Percentiles rank a stretch among this genome's conserved stretches.
Conservation (phyloP, 2,797 vertebrate genomes). For the Peromyscus eremicus region DNA sequence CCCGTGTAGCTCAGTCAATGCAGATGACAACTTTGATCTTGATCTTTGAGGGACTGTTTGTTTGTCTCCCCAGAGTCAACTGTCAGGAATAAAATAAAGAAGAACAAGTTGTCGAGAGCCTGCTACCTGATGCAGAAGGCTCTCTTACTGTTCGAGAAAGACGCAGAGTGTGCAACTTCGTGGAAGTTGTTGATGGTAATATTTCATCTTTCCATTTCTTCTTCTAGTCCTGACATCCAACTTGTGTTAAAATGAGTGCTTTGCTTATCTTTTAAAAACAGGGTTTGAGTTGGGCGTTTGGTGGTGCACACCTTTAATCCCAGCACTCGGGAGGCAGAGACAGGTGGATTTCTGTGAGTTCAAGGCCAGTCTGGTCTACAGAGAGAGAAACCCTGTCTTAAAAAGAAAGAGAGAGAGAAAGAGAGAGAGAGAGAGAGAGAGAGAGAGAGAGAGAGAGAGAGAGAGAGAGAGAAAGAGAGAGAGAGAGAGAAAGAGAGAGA, state of each 20-base stretch:
- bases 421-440: background rate
- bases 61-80: constrained; percentile 87
- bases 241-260: constrained; percentile 13
- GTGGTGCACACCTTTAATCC: background rate
- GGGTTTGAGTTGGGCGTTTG: background rate
- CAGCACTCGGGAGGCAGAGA: background rate
- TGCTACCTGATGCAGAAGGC: constrained; percentile 95
- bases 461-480: no score
- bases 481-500: background rate
- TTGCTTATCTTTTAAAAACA: constrained; percentile 36
- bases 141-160: constrained; percentile 86
- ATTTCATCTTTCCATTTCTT: background rate
- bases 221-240: background rate
- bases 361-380: background rate
- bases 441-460: no score
- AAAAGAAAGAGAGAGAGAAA: background rate
- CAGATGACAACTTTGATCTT: constrained; percentile 35
- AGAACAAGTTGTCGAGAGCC: constrained; percentile 94
- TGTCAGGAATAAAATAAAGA: constrained; percentile 92
- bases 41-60: constrained; percentile 63
- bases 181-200: constrained; percentile 92
- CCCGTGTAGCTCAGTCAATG: background rate
- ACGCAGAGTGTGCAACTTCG: constrained; percentile 81
- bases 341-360: background rate
- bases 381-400: background rate